phyloP scores from a whole-genome alignment of 2,797 vertebrate genomes.

The Lateolabrax maculatus region DNA sequence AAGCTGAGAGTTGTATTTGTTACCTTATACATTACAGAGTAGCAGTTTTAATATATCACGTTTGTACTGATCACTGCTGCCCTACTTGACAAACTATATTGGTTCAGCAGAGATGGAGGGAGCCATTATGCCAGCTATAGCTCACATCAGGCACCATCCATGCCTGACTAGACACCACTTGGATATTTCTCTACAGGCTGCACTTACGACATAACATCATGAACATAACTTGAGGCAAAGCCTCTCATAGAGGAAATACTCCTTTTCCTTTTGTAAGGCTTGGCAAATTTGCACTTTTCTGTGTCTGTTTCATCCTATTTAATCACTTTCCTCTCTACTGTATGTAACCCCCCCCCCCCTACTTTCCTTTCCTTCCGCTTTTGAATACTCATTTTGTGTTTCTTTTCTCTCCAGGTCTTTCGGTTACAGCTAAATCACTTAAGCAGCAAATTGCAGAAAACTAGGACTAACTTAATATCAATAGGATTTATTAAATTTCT shows the following conservation, averaged over 20 bases:
- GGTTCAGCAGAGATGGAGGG: not conserved
- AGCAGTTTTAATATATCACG: not conserved
- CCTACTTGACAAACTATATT: not conserved
- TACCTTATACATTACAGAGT: not conserved
- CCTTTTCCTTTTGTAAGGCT: conserved; percentile 21
- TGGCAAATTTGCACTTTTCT: conserved; percentile 31
- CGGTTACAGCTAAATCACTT: conserved; percentile 29
- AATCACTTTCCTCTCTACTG: conserved; percentile 28
- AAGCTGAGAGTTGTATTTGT: not conserved
- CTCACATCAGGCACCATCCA: conserved; percentile 19
- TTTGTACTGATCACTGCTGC: not conserved
- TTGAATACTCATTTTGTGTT: conserved; percentile 15
- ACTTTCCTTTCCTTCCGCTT: not conserved
- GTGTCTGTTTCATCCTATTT: conserved; percentile 16
- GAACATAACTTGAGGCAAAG: conserved; percentile 35
- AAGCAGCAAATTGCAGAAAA: conserved; percentile 19
- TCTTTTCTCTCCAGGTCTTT: conserved; percentile 28
- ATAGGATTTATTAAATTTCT: conserved; percentile 30
- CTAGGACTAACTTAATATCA: too few relatives aligned
- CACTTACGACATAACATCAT: conserved; percentile 16
- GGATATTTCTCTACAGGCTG: conserved; percentile 3
- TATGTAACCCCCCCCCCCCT: conserved; percentile 1
- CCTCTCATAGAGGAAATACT: conserved; percentile 34
- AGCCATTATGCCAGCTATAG: not conserved
- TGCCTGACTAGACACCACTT: not conserved